phyloP scores from a whole-genome alignment of 2,113 vertebrate genomes.

The Pao palembangensis region DNA sequence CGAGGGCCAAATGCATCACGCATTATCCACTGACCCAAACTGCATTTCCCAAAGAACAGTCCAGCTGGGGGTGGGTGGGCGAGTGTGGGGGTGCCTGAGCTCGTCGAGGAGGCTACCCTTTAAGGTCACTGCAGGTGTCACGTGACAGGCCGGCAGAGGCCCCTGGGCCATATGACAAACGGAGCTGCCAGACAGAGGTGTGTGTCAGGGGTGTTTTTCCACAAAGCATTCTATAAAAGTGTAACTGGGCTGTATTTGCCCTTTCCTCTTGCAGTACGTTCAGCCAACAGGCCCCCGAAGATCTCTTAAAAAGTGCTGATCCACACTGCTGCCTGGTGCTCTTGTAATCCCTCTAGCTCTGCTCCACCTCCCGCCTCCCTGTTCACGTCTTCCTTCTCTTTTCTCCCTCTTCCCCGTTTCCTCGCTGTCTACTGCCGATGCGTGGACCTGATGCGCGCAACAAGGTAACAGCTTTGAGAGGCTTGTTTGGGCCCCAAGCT shows the following conservation, averaged over 20 bases:
- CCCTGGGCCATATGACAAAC: constrained; percentile 78
- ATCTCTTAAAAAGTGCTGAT: constrained; percentile 80
- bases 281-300: constrained; percentile 79
- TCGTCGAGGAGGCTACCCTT: constrained; percentile 67
- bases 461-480: constrained; percentile 54
- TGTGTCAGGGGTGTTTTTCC: constrained; percentile 81
- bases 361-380: constrained; percentile 42
- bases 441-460: constrained; percentile 47
- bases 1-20: constrained; percentile 43
- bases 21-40: constrained; percentile 56
- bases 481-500: constrained; percentile 76
- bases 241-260: constrained; percentile 78
- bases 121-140: constrained; percentile 75
- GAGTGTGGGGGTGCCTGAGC: constrained; percentile 50
- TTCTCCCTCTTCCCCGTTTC: constrained; percentile 59
- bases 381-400: constrained; percentile 24
- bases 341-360: constrained; percentile 63
- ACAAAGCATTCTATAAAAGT: constrained; percentile 83
- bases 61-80: constrained; percentile 10
- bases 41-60: constrained; percentile 58
- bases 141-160: constrained; percentile 66
- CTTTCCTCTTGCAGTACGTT: constrained; percentile 72
- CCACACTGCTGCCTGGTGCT: constrained; percentile 64
- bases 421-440: constrained; percentile 62
- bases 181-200: constrained; percentile 72